Evolutionary conservation across 2,888 invertebrate genomes (phyloP).

Genomic region (Epicampocera succincta): DNA sequence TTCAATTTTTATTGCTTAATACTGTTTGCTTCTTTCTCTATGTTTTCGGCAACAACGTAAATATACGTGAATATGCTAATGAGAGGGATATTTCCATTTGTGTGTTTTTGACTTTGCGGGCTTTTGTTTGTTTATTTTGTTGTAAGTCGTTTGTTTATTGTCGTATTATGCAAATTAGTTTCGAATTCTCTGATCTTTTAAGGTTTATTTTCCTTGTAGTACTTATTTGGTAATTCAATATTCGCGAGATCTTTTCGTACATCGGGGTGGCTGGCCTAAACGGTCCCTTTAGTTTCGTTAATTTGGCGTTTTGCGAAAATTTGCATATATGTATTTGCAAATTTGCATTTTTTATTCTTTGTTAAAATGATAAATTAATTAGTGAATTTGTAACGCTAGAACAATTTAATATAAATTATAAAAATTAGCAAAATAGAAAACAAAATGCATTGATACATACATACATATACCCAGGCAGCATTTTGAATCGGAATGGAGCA

Average conservation of each 20-base stretch:
- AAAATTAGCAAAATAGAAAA: conserved; percentile 30
- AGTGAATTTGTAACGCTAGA: not conserved
- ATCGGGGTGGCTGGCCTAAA: conserved; percentile 17
- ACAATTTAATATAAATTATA: conserved; percentile 36
- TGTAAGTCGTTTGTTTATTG: conserved; percentile 67
- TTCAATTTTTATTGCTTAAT: conserved; percentile 52
- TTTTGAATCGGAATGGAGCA: too few relatives aligned
- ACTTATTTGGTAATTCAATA: conserved; percentile 75
- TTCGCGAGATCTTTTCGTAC: conserved; percentile 73
- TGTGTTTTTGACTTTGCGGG: conserved; percentile 67
- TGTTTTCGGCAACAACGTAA: conserved; percentile 17
- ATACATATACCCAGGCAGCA: too few relatives aligned
- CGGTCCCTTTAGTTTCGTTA: not conserved
- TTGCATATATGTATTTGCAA: conserved; percentile 54
- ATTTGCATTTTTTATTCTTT: conserved; percentile 45
- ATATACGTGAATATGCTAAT: conserved; percentile 69
- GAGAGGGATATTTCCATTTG: conserved; percentile 55
- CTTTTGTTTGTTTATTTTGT: conserved; percentile 70
- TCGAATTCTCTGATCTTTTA: conserved; percentile 65
- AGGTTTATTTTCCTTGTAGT: conserved; percentile 11
- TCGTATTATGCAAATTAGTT: conserved; percentile 75
- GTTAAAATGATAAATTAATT: conserved; percentile 48
- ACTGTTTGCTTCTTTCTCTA: not conserved
- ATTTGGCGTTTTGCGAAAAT: conserved; percentile 35
- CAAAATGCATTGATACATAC: not conserved